Conservation (phyloP, 1,140 invertebrate genomes). For the Zaprionus inermis region DNA sequence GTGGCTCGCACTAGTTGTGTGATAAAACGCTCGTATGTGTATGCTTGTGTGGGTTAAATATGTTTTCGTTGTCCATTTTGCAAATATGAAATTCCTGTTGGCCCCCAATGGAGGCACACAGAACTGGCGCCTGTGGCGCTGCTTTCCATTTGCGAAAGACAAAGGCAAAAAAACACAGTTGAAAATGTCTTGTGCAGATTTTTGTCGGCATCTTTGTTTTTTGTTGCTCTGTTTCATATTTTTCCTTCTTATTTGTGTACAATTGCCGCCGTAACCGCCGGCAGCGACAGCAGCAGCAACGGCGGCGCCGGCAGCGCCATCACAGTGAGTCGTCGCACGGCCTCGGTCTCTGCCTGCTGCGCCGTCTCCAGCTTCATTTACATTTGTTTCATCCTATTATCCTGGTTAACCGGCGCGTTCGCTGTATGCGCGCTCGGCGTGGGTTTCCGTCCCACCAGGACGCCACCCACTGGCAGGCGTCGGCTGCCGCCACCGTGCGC, state of each 20-base stretch:
- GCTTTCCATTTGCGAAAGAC: slow-evolving; percentile 52
- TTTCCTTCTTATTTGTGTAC: slow-evolving; percentile 44
- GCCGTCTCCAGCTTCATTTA: slow-evolving; percentile 55
- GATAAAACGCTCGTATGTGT: not conserved
- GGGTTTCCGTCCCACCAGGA: slow-evolving; percentile 16
- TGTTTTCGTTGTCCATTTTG: slow-evolving; percentile 29
- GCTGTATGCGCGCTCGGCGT: slow-evolving; percentile 19
- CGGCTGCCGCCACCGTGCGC: not conserved
- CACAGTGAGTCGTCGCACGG: not conserved
- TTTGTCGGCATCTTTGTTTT: slow-evolving; percentile 54
- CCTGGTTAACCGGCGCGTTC: slow-evolving; percentile 67
- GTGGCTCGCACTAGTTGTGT: slow-evolving; percentile 10
- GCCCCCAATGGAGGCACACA: slow-evolving; percentile 14
- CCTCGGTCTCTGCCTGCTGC: slow-evolving; percentile 5
- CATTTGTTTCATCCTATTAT: slow-evolving; percentile 77
- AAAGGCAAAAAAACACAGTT: slow-evolving; percentile 52
- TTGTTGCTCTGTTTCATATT: slow-evolving; percentile 21
- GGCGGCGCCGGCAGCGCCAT: not conserved
- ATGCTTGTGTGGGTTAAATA: not conserved
- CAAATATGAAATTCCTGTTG: slow-evolving; percentile 26
- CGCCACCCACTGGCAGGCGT: not conserved
- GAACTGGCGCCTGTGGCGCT: slow-evolving; percentile 49
- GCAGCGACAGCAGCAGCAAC: not conserved
- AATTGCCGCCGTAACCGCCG: slow-evolving; percentile 37
- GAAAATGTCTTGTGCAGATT: slow-evolving; percentile 71